These are phyloP conservation scores for Heliconius congener DNA, from an alignment of 1,140 invertebrate genomes.

Conservation along the genomic window DNA sequence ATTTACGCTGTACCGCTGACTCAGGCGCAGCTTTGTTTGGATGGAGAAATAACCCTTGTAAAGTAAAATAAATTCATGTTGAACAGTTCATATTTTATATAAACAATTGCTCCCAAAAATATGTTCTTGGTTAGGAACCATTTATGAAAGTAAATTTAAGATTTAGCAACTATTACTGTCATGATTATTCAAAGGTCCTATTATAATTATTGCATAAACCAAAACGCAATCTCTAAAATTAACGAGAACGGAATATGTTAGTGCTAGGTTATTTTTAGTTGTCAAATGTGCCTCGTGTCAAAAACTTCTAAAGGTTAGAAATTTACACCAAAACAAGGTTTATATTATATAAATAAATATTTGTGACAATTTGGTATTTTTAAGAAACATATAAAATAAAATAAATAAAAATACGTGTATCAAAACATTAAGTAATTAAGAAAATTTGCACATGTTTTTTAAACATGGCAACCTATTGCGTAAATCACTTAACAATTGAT, in stretches of 20 bases:
- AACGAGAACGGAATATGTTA: neutral
- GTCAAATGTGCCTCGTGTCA: neutral
- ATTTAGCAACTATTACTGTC: neutral
- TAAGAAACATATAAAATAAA: no score
- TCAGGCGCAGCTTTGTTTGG: conserved; percentile 73
- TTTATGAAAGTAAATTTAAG: neutral
- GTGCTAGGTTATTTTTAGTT: neutral
- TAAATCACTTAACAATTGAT: no score
- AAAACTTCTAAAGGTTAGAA: neutral
- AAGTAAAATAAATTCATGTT: conserved; percentile 69
- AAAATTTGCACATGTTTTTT: no score
- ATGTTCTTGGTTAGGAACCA: neutral
- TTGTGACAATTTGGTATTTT: no score
- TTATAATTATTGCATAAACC: neutral
- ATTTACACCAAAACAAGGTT: no score
- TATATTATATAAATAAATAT: no score
- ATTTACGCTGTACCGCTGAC: conserved; percentile 74
- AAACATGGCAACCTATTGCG: no score
- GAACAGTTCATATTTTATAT: conserved; percentile 40
- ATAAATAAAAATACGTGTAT: no score
- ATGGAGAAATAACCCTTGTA: conserved; percentile 62
- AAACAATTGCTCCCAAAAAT: neutral
- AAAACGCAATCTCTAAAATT: neutral
- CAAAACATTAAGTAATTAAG: no score
- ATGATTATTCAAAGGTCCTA: neutral